Evolutionary conservation across 1,140 invertebrate genomes (phyloP), one percentile per base, ranked within the genome.

Genomic region (Pinna nobilis): DNA sequence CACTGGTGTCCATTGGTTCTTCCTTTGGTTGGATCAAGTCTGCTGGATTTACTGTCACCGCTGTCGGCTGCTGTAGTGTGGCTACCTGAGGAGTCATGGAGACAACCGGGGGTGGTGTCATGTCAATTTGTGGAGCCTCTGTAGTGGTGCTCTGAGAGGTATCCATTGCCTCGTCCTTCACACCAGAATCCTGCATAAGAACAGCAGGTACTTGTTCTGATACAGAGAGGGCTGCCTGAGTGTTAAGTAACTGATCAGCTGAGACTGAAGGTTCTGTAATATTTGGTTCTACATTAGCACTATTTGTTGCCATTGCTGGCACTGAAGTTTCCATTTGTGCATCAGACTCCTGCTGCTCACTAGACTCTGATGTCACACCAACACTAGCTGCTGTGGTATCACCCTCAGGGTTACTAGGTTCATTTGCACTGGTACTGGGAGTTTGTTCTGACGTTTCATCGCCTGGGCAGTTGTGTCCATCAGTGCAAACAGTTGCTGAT

Each of bases 241-340:
- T 41, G 50, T 69, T 53, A 18, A 69, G 55, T 49, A 41, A 6
- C 11, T 15, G 50, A 51, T 51, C 61, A 15, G 61, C 41, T 25
- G 47, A 41, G 11, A 59, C 44, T 25, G 50, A 23, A n/a, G 55
- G 59, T 23, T 20, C 20, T 7, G 61, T 25, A 1, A 44, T 44
- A n/a, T 44, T n/a, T n/a, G n/a, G n/a, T 15, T n/a, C 55, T 15
- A n/a, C 30, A 59, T 18, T 20, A 59, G 55, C 55, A 59, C 28
- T 33, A 33, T 33, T 25, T 33, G 55, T 59, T 44, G 25, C 68
- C 72, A 68, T 74, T 65, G 13, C 72, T 65, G 1, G 72, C 65
- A 74, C 80, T 79, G 20, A 77, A 73, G 49, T 71, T 72, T 2
- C 80, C 80, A 75, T 82, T 74, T 53, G 71, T 74, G 32, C 78